Percentiles rank a stretch among this genome's conserved stretches.
These are phyloP conservation scores for Tadarida brasiliensis DNA, from an alignment of 2,797 vertebrate genomes.

Conservation along the genomic window DNA sequence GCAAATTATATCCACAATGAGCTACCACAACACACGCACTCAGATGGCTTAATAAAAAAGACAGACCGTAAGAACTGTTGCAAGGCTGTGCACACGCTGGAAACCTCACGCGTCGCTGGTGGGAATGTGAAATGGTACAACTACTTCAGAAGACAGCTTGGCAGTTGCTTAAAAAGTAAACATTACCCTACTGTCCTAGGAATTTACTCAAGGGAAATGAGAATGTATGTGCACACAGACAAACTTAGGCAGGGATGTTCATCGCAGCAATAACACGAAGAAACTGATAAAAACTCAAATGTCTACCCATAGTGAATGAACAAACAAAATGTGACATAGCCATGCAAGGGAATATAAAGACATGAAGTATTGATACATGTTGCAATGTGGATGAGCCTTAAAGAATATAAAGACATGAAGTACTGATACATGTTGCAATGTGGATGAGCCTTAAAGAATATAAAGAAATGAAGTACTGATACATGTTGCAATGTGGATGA, in stretches of 20 bases:
- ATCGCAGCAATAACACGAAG: neutral
- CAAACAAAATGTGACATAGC: neutral
- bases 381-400: no score
- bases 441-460: no score
- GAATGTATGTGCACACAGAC: neutral
- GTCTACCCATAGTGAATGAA: neutral
- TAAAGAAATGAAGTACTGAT: neutral
- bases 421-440: no score
- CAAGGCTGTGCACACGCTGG: neutral
- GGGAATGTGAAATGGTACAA: neutral
- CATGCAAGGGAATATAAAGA: neutral
- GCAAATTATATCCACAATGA: neutral
- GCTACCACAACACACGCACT: neutral
- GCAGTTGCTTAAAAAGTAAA: neutral
- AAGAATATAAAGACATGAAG: no score
- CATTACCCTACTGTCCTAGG: neutral
- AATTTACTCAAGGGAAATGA: conserved; percentile 11
- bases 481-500: neutral
- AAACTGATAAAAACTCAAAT: neutral
- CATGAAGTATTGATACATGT: neutral
- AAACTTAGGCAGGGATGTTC: neutral
- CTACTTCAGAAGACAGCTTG: neutral
- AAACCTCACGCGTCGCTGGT: neutral
- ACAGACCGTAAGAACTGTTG: neutral
- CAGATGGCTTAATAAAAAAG: neutral